phyloP scores from a whole-genome alignment of 2,888 invertebrate genomes.

The Himalopsyche tibetana region DNA sequence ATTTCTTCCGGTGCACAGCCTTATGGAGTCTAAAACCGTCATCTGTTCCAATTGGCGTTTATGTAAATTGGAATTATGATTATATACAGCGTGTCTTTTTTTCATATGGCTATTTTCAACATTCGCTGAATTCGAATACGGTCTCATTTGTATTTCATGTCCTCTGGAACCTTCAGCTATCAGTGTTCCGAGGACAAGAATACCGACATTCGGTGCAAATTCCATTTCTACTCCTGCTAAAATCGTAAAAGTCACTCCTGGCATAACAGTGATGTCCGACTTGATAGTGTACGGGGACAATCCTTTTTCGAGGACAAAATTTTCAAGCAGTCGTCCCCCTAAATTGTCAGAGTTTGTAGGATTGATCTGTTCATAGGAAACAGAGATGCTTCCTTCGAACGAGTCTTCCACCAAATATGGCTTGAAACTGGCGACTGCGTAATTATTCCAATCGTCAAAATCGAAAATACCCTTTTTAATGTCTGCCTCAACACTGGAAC shows the following conservation, averaged over 20 bases:
- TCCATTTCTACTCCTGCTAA: slow-evolving; percentile 93
- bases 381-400: slow-evolving; percentile 86
- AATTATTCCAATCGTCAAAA: slow-evolving; percentile 99
- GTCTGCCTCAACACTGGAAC: slow-evolving; percentile 82
- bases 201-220: slow-evolving; percentile 96
- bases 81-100: slow-evolving; percentile 67
- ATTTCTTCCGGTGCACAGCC: slow-evolving; percentile 87
- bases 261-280: slow-evolving; percentile 98
- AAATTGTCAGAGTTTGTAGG: slow-evolving; percentile 81
- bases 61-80: slow-evolving; percentile 69
- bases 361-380: slow-evolving; percentile 79
- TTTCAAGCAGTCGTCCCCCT: slow-evolving; percentile 85
- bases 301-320: slow-evolving; percentile 80
- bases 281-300: slow-evolving; percentile 86
- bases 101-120: slow-evolving; percentile 71
- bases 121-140: slow-evolving; percentile 73
- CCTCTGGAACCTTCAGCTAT: slow-evolving; percentile 88
- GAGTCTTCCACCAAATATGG: slow-evolving; percentile 90
- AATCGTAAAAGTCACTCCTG: slow-evolving; percentile 90
- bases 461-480: slow-evolving; percentile 94
- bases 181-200: slow-evolving; percentile 93
- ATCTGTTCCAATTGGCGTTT: slow-evolving; percentile 79
- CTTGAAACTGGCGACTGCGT: slow-evolving; percentile 92
- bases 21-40: slow-evolving; percentile 79
- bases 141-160: slow-evolving; percentile 87